Base-by-base conservation (phyloP, 2,888 invertebrate genomes). In the Amblyjoppa proteus region DNA sequence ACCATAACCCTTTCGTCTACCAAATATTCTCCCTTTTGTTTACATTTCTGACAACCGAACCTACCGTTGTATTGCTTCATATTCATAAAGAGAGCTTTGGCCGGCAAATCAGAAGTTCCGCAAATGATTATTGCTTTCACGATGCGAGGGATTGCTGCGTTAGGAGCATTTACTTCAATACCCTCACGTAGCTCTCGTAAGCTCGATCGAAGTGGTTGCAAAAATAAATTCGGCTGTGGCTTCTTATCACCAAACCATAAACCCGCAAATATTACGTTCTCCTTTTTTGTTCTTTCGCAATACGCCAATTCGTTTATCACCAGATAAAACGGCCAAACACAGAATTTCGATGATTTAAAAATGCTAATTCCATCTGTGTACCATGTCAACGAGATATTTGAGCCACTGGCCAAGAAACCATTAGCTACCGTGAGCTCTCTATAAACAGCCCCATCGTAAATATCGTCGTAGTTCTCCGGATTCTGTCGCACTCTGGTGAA, bases 91-190 rank as follows among this genome's bases (percentile, higher is more conserved):
- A 74, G 28, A 2, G 81, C 78, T 53, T 78, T 85, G 0, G 85
- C 85, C 4, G 81, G 81, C 6, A 81, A 56, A 64, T 85, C 81
- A 20, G 78, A 81, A 3, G 81, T 78, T 16, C 81, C 74, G 56
- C 81, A 64, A 28, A 69, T 69, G 13, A 69, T 7, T 13, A 25
- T n/a, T 45, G 41, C 28, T 73, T 53, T 41, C 64, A 77, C 56
- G 13, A 77, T 74, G 38, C n/a, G n/a, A 9, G 73, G 51, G 13
- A 31, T 13, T 16, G 28, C 13, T 20, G 13, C 6, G 49, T 45
- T 20, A 7, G 45, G 45, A 69, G 13, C 28, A 20, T 49, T n/a
- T 9, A 69, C 69, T 49, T 49, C 69, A 25, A 75, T 31, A 13
- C 75, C 75, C 5, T 75, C 4, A n/a, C 66, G 28, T 16, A 53